Evolutionary conservation across 1,140 invertebrate species (phyloP).

Genomic region (Tetragonula clypearis): DNA sequence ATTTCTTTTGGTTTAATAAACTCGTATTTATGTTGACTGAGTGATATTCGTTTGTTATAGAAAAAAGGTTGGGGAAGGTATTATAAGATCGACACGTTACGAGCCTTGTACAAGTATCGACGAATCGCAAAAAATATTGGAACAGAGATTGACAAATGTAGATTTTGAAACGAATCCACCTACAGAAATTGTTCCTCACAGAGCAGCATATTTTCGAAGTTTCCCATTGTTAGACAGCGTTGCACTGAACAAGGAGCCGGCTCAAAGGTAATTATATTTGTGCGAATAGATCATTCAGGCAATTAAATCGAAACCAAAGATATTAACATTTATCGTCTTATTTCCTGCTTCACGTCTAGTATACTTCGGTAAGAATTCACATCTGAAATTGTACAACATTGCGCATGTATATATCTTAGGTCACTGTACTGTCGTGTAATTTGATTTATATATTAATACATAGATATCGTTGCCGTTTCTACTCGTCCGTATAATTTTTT

Average conservation of each 20-base stretch:
- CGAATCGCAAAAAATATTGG: slow-evolving; percentile 87
- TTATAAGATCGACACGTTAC: slow-evolving; percentile 90
- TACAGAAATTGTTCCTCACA: slow-evolving; percentile 87
- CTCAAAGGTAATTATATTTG: slow-evolving; percentile 82
- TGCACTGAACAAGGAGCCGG: slow-evolving; percentile 89
- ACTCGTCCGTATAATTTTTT: neutral
- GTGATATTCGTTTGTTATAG: slow-evolving; percentile 69
- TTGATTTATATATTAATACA: neutral
- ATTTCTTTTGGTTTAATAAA: too few relatives aligned
- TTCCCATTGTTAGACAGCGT: slow-evolving; percentile 91
- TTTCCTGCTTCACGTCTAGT: slow-evolving; percentile 71
- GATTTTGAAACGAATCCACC: slow-evolving; percentile 91
- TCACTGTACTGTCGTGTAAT: neutral
- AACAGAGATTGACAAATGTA: slow-evolving; percentile 88
- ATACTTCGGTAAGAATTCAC: slow-evolving; percentile 78
- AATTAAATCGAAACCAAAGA: slow-evolving; percentile 27
- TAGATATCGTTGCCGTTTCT: neutral
- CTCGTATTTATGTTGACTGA: neutral
- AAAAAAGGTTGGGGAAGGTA: slow-evolving; percentile 87
- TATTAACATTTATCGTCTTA: slow-evolving; percentile 54
- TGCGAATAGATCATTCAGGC: neutral
- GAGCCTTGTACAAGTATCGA: slow-evolving; percentile 88
- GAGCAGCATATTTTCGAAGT: slow-evolving; percentile 87
- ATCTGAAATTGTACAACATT: slow-evolving; percentile 5
- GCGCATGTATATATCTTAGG: neutral